Evolutionary conservation across 2,888 invertebrate genomes (phyloP), one percentile per base, ranked within the genome.

Genomic region (Caenorhabditis becei): DNA sequence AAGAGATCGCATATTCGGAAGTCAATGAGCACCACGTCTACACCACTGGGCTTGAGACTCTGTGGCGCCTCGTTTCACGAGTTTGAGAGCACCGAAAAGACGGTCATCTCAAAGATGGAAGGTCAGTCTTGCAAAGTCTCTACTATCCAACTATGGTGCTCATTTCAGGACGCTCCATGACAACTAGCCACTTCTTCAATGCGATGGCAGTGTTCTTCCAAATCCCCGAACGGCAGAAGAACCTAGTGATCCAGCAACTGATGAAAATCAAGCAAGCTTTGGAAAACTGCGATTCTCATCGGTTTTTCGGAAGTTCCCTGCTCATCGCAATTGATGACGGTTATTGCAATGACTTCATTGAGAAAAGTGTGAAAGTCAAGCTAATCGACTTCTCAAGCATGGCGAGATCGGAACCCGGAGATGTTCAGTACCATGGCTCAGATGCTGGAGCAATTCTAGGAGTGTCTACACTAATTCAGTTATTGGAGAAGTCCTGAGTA

Each of bases 341-440:
- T 0, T n/a, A 11, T 2, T n/a, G 23, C 1, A 11, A 20, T 2
- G 24, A 59, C 7, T 4, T 1, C 23, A 1, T 28, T 14, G 65
- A 66, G 0, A 20, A 20, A 1, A n/a, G 14, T 1, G 74, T 74
- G 35, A 65, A 51, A 26, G 20, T 65, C 26, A 77, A 77, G n/a
- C 41, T 77, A 5, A 77, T 77, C 18, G 77, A 77, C 35, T 77
- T 77, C n/a, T n/a, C 56, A 2, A 70, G 63, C 37, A 70, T 65
- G 63, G 77, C 77, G 16, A 58, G 63, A n/a, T 77, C 63, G 14
- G 74, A 65, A 18, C 8, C 0, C 0, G 51, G 44, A 1, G 1
- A 18, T 24, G 24, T 47, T 1, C 63, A 70, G 24, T 77, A 70
- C 24, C 16, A 37, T 0, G 77, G 63, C n/a, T 26, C 32, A 2